Conservation (phyloP, 1,140 invertebrate species). For the Chelonus insularis region DNA sequence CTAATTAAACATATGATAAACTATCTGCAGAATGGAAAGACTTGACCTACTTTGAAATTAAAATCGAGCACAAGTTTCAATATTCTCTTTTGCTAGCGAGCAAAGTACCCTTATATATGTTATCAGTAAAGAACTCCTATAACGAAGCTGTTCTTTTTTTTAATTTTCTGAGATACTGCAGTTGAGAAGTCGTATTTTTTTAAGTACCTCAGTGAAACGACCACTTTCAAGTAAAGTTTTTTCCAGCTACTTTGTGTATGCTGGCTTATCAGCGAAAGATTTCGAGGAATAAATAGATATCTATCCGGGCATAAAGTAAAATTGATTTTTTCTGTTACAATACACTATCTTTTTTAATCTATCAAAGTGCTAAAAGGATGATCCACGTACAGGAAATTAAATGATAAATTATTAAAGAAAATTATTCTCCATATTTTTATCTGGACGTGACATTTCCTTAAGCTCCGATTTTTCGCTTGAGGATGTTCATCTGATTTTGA, state of each 20-base stretch:
- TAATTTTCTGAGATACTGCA: constrained; percentile 1
- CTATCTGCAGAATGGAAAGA: not conserved
- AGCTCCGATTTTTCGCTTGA: constrained; percentile 10
- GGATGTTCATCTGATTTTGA: not conserved
- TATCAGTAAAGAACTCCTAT: constrained; percentile 16
- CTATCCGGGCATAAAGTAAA: too few relatives aligned
- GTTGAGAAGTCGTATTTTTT: constrained; percentile 1
- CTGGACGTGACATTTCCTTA: not conserved
- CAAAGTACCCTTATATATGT: constrained; percentile 4
- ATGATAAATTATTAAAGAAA: too few relatives aligned
- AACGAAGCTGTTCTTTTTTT: constrained; percentile 3
- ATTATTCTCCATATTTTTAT: not conserved
- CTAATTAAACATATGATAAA: constrained; percentile 3
- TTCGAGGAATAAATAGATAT: not conserved
- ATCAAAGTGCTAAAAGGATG: too few relatives aligned
- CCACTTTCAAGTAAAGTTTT: not conserved
- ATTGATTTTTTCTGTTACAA: too few relatives aligned
- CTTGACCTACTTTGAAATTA: constrained; percentile 13
- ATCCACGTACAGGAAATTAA: too few relatives aligned
- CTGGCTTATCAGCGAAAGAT: not conserved
- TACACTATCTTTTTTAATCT: too few relatives aligned
- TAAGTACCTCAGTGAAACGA: not conserved
- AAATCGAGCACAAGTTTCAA: constrained; percentile 15
- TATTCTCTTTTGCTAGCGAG: not conserved
- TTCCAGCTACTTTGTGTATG: not conserved